A percentile compares a stretch with the other conserved stretches of the same genome.
phyloP scores from a whole-genome alignment of 1,140 invertebrate genomes.

The Zaprionus vittiger region DNA sequence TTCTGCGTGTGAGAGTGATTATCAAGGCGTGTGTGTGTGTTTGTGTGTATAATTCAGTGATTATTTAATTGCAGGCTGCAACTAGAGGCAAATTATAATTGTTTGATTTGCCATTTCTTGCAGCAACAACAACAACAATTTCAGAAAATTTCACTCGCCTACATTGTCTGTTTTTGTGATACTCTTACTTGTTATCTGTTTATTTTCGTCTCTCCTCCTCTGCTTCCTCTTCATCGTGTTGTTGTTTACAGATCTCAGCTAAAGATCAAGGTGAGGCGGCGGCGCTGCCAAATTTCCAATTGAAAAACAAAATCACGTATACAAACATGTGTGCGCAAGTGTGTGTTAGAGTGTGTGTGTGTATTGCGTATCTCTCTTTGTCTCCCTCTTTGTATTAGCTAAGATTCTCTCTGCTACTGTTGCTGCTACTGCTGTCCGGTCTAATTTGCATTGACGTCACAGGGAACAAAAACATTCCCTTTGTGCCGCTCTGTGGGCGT shows the following conservation, averaged over 20 bases:
- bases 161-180: not conserved
- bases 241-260: slow-evolving; percentile 41
- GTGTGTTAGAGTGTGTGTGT: slow-evolving; percentile 4
- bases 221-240: slow-evolving; percentile 27
- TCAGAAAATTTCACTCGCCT: slow-evolving; percentile 13
- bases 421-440: not conserved
- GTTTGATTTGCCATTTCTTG: not conserved
- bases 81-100: slow-evolving; percentile 22
- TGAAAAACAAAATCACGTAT: slow-evolving; percentile 29
- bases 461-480: not conserved
- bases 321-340: not conserved
- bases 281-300: slow-evolving; percentile 38
- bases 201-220: slow-evolving; percentile 12
- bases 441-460: slow-evolving; percentile 48
- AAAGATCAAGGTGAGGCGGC: slow-evolving; percentile 44
- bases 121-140: not conserved
- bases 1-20: slow-evolving; percentile 7
- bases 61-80: slow-evolving; percentile 39
- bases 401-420: not conserved
- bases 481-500: not conserved
- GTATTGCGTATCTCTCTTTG: not conserved
- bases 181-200: not conserved
- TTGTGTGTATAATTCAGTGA: slow-evolving; percentile 1
- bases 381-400: not conserved
- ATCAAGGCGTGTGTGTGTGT: not conserved